Percentiles rank a stretch among this genome's conserved stretches.
phyloP scores from a whole-genome alignment of 2,888 invertebrate genomes.

The Melieria picta region DNA sequence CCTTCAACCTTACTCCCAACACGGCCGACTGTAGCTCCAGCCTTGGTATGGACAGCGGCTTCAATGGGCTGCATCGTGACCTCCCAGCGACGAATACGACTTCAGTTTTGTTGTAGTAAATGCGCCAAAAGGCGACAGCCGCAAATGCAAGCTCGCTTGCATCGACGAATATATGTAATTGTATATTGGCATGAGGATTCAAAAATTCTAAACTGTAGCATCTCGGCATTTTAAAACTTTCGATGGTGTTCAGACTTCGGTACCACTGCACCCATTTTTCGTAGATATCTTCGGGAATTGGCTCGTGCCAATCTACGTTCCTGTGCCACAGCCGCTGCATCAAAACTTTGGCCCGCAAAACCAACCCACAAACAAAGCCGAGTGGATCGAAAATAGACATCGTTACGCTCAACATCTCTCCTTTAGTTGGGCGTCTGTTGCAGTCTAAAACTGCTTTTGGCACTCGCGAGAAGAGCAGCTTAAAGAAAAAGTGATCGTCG shows the following conservation, averaged over 20 bases:
- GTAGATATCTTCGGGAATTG: slow-evolving; percentile 9
- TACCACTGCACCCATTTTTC: slow-evolving; percentile 7
- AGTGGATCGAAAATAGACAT: slow-evolving; percentile 17
- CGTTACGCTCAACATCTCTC: slow-evolving; percentile 7
- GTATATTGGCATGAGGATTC: too few relatives aligned
- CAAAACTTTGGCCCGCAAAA: slow-evolving; percentile 6
- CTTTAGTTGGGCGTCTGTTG: slow-evolving; percentile 7
- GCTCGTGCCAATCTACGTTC: slow-evolving; percentile 17
- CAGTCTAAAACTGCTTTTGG: slow-evolving; percentile 5
- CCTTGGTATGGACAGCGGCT: neutral
- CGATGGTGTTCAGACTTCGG: neutral
- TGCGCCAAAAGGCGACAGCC: too few relatives aligned
- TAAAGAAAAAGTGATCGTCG: neutral
- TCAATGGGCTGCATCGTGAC: too few relatives aligned
- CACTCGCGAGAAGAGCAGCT: neutral
- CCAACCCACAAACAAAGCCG: slow-evolving; percentile 4
- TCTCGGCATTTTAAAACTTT: too few relatives aligned
- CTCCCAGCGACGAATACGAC: too few relatives aligned
- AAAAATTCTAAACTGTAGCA: too few relatives aligned
- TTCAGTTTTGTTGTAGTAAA: too few relatives aligned
- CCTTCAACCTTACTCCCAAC: slow-evolving; percentile 12
- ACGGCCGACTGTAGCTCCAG: neutral
- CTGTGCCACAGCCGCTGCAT: slow-evolving; percentile 12
- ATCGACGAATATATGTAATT: too few relatives aligned
- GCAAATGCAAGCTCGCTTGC: too few relatives aligned